A percentile compares a stretch with the other conserved stretches of the same genome.
Evolutionary conservation across 2,113 vertebrate species (phyloP).

Genomic region (Archilochus colubris): DNA sequence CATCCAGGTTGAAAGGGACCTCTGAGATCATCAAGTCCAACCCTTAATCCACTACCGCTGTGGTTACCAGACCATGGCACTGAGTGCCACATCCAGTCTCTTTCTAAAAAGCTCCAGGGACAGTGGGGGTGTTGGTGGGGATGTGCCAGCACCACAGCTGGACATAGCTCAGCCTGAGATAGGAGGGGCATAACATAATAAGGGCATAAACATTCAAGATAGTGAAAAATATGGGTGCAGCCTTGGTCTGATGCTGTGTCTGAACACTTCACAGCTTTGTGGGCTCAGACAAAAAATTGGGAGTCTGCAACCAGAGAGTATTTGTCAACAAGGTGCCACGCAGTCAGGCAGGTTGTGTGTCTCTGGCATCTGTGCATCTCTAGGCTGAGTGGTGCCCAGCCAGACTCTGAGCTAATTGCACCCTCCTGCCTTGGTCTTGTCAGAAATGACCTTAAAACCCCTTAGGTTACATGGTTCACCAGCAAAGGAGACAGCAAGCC

Average conservation of each 20-base stretch:
- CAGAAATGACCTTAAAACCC: neutral
- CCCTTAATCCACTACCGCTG: too few species aligned
- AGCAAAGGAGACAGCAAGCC: neutral
- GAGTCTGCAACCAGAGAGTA: neutral
- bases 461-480: rapidly evolving
- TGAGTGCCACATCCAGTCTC: too few species aligned
- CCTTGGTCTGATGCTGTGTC: neutral
- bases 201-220: neutral
- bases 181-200: neutral
- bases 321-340: neutral
- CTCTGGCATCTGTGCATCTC: neutral
- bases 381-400: neutral
- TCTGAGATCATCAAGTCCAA: too few species aligned
- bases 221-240: neutral
- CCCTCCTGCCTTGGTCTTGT: neutral
- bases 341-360: neutral
- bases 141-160: rapidly evolving
- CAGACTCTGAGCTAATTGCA: neutral
- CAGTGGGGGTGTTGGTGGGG: rapidly evolving
- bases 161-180: neutral
- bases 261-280: neutral
- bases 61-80: too few species aligned
- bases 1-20: too few species aligned
- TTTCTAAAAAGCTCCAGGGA: too few species aligned
- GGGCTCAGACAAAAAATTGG: neutral